A percentile compares a stretch with the other conserved stretches of the same genome.
Conservation (phyloP, 2,113 vertebrate genomes). For the Aldabrachelys gigantea region DNA sequence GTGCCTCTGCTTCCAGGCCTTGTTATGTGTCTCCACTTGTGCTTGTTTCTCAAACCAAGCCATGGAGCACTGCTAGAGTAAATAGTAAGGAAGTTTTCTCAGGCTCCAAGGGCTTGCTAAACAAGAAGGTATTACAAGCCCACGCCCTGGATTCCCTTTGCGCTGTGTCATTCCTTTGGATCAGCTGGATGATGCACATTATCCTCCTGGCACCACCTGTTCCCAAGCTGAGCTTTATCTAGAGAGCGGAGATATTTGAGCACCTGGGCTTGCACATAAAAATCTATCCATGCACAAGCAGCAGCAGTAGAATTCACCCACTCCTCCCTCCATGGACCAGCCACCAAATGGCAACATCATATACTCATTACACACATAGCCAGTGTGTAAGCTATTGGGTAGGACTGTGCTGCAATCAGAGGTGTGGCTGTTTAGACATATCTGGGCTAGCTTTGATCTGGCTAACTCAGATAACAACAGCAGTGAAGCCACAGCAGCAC, state of each 20-base stretch:
- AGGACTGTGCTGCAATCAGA: not conserved
- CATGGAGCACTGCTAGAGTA: not conserved
- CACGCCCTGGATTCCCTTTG: not conserved
- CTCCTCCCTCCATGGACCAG: not conserved
- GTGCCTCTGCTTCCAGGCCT: not conserved
- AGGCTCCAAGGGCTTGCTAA: not conserved
- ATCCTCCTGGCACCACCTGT: not conserved
- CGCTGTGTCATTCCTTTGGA: not conserved
- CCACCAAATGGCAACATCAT: not conserved
- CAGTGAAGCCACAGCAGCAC: not conserved
- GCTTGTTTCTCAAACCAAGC: not conserved
- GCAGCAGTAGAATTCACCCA: not conserved
- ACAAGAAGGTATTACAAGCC: not conserved
- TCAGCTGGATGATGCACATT: not conserved
- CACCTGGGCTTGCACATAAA: not conserved
- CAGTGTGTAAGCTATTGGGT: not conserved
- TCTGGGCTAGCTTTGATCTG: not conserved
- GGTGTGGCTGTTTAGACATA: not conserved
- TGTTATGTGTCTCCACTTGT: not conserved
- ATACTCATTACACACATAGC: not conserved
- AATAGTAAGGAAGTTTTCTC: not conserved
- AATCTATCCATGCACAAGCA: not conserved
- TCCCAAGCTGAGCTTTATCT: not conserved
- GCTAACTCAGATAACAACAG: not conserved
- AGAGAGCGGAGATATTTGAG: not conserved